Percentiles rank a stretch among this genome's conserved stretches.
Conservation (phyloP, 2,113 vertebrate genomes). For the Emydura subglobosa region DNA sequence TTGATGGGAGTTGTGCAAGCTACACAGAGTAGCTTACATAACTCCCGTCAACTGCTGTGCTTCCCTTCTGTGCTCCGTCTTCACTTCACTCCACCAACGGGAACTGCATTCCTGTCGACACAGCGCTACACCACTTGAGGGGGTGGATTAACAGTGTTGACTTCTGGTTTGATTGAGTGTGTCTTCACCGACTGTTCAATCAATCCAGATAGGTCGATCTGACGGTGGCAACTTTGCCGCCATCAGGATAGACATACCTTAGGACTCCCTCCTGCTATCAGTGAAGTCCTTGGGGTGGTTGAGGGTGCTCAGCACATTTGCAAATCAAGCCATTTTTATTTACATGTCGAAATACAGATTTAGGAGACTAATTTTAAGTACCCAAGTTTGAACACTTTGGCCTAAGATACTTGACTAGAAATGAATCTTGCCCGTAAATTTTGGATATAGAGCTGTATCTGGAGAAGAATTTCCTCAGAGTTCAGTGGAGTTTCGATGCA, state of each 20-base stretch:
- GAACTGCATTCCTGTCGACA: no score
- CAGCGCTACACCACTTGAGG: no score
- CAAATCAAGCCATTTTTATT: neutral
- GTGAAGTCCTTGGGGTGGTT: neutral
- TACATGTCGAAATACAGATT: slow-evolving; percentile 9
- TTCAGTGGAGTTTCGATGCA: neutral
- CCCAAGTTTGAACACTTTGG: neutral
- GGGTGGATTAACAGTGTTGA: no score
- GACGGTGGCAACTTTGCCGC: no score
- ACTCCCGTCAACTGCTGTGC: no score
- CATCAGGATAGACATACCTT: neutral
- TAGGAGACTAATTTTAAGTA: neutral
- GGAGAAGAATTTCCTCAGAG: neutral
- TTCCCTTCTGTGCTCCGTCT: no score
- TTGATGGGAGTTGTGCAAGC: no score
- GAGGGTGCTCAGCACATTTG: neutral
- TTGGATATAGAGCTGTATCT: neutral
- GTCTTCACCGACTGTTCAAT: no score
- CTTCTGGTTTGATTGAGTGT: no score
- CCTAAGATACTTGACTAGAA: neutral
- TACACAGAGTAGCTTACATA: no score
- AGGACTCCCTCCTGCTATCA: slow-evolving; percentile 9
- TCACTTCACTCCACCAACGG: no score
- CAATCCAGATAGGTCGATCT: no score
- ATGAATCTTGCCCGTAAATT: neutral